These are phyloP conservation scores for Polydrusus cervinus DNA, from an alignment of 2,888 invertebrate species.

Conservation along the genomic window DNA sequence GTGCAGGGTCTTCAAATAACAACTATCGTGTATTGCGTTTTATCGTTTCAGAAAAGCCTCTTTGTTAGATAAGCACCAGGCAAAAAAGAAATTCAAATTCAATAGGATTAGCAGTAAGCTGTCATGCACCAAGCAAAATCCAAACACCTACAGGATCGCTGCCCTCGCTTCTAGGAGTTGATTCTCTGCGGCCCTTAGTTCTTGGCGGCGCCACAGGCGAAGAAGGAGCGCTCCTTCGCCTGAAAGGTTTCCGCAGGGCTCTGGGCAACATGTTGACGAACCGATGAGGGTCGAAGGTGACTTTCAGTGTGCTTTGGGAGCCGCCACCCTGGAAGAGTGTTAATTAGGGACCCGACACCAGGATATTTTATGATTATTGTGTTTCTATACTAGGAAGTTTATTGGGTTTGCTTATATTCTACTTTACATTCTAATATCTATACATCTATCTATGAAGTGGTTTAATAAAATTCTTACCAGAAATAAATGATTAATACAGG, in stretches of 20 bases:
- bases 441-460: too few species aligned
- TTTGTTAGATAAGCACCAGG: not conserved
- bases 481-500: too few species aligned
- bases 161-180: conserved; percentile 69
- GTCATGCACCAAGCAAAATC: conserved; percentile 16
- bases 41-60: too few species aligned
- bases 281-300: conserved; percentile 69
- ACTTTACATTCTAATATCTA: too few species aligned
- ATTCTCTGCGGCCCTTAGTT: conserved; percentile 68
- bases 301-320: conserved; percentile 74
- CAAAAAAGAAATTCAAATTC: too few species aligned
- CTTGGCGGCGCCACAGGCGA: conserved; percentile 78
- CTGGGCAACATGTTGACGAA: conserved; percentile 75
- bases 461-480: too few species aligned
- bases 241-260: conserved; percentile 77
- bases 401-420: too few species aligned
- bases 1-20: too few species aligned
- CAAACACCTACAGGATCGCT: conserved; percentile 67
- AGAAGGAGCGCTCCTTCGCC: conserved; percentile 78
- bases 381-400: not conserved
- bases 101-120: too few species aligned
- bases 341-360: conserved; percentile 14
- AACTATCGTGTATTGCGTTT: too few species aligned
- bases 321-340: conserved; percentile 70
- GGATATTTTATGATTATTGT: not conserved